Evolutionary conservation across 2,888 invertebrate genomes (phyloP), one percentile per base, ranked within the genome.

Genomic region (Antitype chi): DNA sequence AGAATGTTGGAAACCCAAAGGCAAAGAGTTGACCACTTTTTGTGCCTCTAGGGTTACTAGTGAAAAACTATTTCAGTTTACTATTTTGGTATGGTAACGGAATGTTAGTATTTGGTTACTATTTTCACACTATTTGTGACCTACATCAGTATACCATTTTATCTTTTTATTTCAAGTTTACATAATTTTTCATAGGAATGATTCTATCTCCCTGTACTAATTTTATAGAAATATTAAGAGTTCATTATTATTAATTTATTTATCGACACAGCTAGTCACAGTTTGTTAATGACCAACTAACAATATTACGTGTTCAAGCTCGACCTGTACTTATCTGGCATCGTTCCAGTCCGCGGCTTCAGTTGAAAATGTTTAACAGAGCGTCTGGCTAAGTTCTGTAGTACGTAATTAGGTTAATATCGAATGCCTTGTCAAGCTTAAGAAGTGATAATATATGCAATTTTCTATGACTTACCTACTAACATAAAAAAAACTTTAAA

Each of bases 1-100:
- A 25, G 49, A 64, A 20, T 23, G n/a, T 57, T 64, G 38, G 23
- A 49, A 20, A 38, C 25, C 63, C 20, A 6, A 20, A 23, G 63
- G 9, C 0, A 68, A n/a, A 75, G 52, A 49, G 32, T 32, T 13
- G 1, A 0, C n/a, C 17, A 20, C 28, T 60, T 49, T 60, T 60
- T 47, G 9, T n/a, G 28, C 20, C 52, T 20, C 23, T 17, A 0
- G 17, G 38, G 66, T 52, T 67, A 59, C 49, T 15, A n/a, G 62
- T 55, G 43, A 70, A 63, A 62, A 64, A 63, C 28, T 52, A 57
- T 57, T 77, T 77, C 28, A 63, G 63, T 63, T 78, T 43, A 53
- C 47, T 76, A 47, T 77, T 78, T 57, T 15, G 1, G 49, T 9
- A 38, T 28, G 6, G 38, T 43, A 52, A n/a, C 4, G 23, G 49